phyloP scores from a whole-genome alignment of 2,797 vertebrate genomes.

The Chrysocyon brachyurus region DNA sequence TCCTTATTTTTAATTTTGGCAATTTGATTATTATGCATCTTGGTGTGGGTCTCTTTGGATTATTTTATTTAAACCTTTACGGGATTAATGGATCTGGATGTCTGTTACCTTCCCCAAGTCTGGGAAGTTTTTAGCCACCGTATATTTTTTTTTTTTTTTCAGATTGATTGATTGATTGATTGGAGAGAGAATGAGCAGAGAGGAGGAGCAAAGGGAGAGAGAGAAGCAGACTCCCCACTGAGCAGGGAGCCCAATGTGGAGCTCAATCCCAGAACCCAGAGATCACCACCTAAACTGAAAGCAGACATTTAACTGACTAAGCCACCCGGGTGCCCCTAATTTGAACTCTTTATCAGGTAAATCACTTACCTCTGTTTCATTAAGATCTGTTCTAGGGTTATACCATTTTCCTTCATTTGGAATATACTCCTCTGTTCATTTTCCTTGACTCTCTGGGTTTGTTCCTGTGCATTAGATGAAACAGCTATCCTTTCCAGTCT shows the following conservation, averaged over 20 bases:
- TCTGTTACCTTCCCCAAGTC: neutral
- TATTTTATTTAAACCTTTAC: neutral
- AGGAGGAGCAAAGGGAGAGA: neutral
- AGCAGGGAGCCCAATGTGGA: neutral
- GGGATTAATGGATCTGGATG: neutral
- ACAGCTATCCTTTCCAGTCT: neutral
- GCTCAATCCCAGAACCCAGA: neutral
- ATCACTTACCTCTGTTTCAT: neutral
- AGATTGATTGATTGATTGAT: neutral
- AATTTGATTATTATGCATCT: neutral
- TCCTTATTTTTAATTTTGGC: neutral
- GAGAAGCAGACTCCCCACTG: neutral
- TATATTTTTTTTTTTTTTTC: neutral
- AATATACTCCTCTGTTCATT: neutral
- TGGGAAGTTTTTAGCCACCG: neutral
- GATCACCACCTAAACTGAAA: neutral
- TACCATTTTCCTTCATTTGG: neutral
- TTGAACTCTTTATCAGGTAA: neutral
- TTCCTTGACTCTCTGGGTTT: neutral
- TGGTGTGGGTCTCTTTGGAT: neutral
- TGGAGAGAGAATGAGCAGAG: neutral
- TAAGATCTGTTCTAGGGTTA: neutral
- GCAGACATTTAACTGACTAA: neutral
- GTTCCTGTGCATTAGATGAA: neutral
- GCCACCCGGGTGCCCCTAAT: neutral